Evolutionary conservation across 2,797 vertebrate species (phyloP).

Genomic region (Sylvilagus floridanus): DNA sequence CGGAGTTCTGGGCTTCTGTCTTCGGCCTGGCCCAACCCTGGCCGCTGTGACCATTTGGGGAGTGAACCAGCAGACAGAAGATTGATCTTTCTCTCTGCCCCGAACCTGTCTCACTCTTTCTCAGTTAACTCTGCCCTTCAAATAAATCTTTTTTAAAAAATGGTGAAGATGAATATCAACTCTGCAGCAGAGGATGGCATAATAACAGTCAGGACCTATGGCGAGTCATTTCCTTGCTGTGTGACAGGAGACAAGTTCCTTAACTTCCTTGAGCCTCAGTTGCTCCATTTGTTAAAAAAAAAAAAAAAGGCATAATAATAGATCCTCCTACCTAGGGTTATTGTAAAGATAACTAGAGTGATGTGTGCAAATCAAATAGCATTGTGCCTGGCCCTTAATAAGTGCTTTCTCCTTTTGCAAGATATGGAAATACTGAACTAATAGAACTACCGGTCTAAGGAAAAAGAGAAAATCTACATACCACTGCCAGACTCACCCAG

Average conservation of each 20-base stretch:
- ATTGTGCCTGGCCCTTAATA: neutral
- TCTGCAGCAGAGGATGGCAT: too few species aligned
- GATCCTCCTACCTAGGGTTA: neutral
- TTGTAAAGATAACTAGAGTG: conserved; percentile 20
- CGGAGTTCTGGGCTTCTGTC: too few species aligned
- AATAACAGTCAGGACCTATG: too few species aligned
- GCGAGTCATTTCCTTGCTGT: neutral
- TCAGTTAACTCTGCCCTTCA: too few species aligned
- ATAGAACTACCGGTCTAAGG: neutral
- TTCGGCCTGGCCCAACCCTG: too few species aligned
- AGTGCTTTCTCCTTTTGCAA: conserved; percentile 50
- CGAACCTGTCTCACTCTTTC: too few species aligned
- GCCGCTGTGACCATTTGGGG: too few species aligned
- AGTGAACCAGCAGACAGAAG: too few species aligned
- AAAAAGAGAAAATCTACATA: conserved; percentile 47
- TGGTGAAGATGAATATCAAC: too few species aligned
- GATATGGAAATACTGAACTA: neutral
- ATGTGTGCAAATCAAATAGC: conserved; percentile 37
- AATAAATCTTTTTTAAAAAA: too few species aligned
- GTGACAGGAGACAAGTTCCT: conserved; percentile 6
- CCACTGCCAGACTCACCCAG: neutral
- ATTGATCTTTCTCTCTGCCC: too few species aligned
- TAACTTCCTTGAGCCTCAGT: conserved; percentile 32
- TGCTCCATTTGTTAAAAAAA: neutral
- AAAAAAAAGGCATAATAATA: conserved; percentile 48